These are phyloP conservation scores for Mirza zaza DNA, from an alignment of 2,113 vertebrate species.

Conservation along the genomic window DNA sequence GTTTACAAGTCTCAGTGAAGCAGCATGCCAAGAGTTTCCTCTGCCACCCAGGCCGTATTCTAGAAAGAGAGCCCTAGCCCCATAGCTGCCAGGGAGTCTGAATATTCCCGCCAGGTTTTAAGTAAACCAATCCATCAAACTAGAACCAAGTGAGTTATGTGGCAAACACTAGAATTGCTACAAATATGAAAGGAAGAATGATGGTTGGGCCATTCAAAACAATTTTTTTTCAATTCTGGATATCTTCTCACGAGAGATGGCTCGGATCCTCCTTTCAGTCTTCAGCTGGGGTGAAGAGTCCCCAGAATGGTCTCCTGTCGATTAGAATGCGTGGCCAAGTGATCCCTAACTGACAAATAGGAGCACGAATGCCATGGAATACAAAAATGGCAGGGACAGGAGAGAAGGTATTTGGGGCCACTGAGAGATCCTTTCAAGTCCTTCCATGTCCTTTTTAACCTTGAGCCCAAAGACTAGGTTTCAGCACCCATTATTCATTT, in stretches of 20 bases:
- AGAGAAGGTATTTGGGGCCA: neutral
- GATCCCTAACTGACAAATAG: neutral
- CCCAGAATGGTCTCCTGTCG: neutral
- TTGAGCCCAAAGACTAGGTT: neutral
- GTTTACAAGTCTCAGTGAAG: slow-evolving; percentile 50
- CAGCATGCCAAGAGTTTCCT: slow-evolving; percentile 9
- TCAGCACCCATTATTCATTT: neutral
- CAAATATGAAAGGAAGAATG: neutral
- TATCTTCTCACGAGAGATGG: neutral
- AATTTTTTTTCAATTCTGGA: neutral
- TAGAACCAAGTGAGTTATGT: neutral
- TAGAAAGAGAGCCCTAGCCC: neutral
- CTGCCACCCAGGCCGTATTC: neutral
- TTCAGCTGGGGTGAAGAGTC: neutral
- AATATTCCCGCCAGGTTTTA: neutral
- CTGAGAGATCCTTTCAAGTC: neutral
- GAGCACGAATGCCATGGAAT: neutral
- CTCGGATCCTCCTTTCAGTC: neutral
- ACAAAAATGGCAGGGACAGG: neutral
- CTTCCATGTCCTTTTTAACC: neutral
- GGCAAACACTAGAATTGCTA: neutral
- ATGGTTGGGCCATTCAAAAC: neutral
- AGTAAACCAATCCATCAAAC: neutral
- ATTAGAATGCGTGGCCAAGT: neutral
- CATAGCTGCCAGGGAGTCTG: neutral